Evolutionary conservation across 2,797 vertebrate genomes (phyloP).

Genomic region (Todus mexicanus): DNA sequence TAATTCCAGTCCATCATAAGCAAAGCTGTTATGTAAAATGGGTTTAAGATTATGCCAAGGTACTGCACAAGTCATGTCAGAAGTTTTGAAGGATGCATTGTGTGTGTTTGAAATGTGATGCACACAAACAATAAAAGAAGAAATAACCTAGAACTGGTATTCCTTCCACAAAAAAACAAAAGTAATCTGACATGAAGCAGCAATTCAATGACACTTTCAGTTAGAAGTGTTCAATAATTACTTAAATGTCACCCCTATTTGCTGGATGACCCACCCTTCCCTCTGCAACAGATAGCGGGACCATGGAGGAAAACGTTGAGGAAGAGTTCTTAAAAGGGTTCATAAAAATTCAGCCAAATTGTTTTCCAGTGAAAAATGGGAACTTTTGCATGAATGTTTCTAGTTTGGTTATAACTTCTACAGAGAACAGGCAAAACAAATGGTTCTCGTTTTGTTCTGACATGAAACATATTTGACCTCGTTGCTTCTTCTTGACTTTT

Average conservation of each 20-base stretch:
- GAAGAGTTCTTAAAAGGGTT: background rate
- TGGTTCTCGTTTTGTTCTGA: background rate
- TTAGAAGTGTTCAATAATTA: background rate
- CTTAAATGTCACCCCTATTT: background rate
- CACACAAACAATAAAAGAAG: background rate
- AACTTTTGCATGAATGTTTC: background rate
- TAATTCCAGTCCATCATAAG: background rate
- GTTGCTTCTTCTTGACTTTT: background rate
- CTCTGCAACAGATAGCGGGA: background rate
- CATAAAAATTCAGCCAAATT: background rate
- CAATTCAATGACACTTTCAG: background rate
- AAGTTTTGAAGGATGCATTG: background rate
- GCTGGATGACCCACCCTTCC: background rate
- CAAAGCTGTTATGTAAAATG: background rate
- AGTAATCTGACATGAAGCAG: background rate
- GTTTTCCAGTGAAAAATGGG: background rate
- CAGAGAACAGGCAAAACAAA: background rate
- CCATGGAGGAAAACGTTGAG: background rate
- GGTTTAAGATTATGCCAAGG: background rate
- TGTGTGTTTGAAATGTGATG: background rate
- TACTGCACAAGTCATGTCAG: background rate
- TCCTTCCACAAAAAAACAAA: background rate
- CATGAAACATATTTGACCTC: background rate
- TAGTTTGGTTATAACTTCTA: background rate
- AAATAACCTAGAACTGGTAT: background rate